phyloP scores from a whole-genome alignment of 2,888 invertebrate species.

The Polydrusus pterygomalis region DNA sequence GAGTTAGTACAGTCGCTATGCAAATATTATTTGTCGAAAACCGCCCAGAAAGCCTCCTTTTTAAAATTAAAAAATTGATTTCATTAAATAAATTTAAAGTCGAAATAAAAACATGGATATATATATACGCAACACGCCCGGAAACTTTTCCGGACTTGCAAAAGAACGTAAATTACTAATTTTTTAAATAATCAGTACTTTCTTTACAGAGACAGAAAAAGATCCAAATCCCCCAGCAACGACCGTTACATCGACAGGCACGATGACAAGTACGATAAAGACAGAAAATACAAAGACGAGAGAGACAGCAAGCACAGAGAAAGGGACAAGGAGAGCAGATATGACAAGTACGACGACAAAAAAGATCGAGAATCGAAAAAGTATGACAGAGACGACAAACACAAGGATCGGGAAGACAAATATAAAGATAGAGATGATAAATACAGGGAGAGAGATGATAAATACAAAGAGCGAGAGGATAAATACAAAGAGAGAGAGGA shows the following conservation, averaged over 20 bases:
- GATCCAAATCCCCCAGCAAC: conserved; percentile 70
- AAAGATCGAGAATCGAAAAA: conserved; percentile 61
- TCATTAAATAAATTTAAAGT: no score
- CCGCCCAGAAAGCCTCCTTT: no score
- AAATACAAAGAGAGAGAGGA: conserved; percentile 61
- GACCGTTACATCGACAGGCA: conserved; percentile 71
- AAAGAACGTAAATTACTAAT: no score
- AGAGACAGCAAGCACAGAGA: conserved; percentile 63
- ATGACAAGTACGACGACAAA: conserved; percentile 63
- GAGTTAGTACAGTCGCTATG: no score
- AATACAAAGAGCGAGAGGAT: conserved; percentile 59
- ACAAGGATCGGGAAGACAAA: conserved; percentile 63
- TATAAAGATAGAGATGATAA: conserved; percentile 62
- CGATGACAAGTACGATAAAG: conserved; percentile 68
- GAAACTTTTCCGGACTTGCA: no score
- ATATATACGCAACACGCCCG: no score
- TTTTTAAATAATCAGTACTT: no score
- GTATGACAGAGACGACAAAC: conserved; percentile 64
- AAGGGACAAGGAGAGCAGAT: conserved; percentile 64
- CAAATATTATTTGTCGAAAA: no score
- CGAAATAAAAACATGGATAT: no score
- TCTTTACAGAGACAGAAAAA: conserved; percentile 70
- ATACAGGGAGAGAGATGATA: conserved; percentile 62
- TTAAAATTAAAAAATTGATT: no score
- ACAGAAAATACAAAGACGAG: conserved; percentile 63